phyloP scores from a whole-genome alignment of 2,888 invertebrate species.

The Oligia fasciuncula region DNA sequence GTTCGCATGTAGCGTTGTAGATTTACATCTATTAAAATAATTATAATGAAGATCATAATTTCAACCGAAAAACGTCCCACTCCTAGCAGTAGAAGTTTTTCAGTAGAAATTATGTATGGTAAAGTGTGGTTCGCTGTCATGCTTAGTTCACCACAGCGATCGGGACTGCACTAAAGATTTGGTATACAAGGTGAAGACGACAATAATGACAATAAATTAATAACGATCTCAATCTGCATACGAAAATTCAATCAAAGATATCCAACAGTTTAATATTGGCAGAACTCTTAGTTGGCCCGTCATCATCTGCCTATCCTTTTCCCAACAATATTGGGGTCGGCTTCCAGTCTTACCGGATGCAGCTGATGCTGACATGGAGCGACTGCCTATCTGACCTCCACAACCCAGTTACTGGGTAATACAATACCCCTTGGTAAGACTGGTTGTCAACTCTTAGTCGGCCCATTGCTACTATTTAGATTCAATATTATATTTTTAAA shows the following conservation, averaged over 20 bases:
- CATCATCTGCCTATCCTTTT: no score
- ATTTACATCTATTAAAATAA: no score
- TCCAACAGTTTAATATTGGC: background rate
- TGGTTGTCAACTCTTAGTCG: no score
- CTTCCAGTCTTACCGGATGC: no score
- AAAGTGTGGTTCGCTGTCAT: background rate
- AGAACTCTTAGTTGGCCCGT: background rate
- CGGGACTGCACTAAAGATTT: background rate
- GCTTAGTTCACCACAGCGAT: background rate
- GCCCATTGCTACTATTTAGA: background rate
- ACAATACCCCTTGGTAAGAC: no score
- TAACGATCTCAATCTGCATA: background rate
- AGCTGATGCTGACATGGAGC: no score
- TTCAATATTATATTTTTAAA: background rate
- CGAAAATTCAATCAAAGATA: background rate
- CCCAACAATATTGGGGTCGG: no score
- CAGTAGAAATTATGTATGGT: background rate
- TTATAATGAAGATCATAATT: background rate
- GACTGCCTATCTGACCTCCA: no score
- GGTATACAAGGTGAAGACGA: background rate
- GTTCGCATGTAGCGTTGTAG: no score
- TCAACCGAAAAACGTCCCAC: background rate
- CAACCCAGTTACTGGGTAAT: no score
- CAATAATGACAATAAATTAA: background rate
- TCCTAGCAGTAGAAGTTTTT: background rate